A percentile compares a stretch with the other conserved stretches of the same genome.
phyloP scores from a whole-genome alignment of 2,797 vertebrate genomes.

The Sebastes hopkinsi region DNA sequence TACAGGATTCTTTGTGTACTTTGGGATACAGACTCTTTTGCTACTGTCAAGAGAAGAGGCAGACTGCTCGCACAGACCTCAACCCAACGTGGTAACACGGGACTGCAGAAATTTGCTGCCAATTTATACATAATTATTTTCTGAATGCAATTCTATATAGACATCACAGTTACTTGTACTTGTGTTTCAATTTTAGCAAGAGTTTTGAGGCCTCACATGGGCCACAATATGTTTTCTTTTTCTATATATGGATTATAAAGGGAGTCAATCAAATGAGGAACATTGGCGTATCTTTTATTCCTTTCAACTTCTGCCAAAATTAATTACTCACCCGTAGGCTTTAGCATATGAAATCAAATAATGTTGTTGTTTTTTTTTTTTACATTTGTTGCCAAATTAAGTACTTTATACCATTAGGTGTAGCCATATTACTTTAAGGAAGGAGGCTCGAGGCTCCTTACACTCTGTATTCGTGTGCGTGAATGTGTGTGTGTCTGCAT shows the following conservation, averaged over 20 bases:
- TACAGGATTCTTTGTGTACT: conserved; percentile 82
- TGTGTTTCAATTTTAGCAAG: conserved; percentile 65
- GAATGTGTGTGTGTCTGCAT: conserved; percentile 2
- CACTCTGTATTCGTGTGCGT: conserved; percentile 5
- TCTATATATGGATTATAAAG: conserved; percentile 56
- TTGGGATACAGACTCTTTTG: conserved; percentile 81
- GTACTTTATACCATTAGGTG: conserved; percentile 34
- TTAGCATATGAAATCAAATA: conserved; percentile 37
- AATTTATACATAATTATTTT: conserved; percentile 81
- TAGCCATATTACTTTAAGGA: conserved; percentile 22
- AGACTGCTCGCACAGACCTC: conserved; percentile 68
- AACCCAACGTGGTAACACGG: conserved; percentile 58
- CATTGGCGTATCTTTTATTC: conserved; percentile 43
- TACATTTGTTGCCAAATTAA: conserved; percentile 55
- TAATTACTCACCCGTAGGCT: conserved; percentile 23
- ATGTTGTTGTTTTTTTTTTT: not conserved
- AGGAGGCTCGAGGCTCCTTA: conserved; percentile 20
- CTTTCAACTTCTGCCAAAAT: conserved; percentile 53
- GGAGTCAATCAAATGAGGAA: conserved; percentile 57
- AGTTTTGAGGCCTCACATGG: conserved; percentile 51
- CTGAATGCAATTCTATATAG: conserved; percentile 81
- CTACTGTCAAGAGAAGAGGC: conserved; percentile 72
- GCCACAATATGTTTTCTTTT: conserved; percentile 40
- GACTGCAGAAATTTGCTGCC: conserved; percentile 79
- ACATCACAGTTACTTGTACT: conserved; percentile 67